Conservation (phyloP, 1,140 invertebrate genomes). For the Lucilia sericata region DNA sequence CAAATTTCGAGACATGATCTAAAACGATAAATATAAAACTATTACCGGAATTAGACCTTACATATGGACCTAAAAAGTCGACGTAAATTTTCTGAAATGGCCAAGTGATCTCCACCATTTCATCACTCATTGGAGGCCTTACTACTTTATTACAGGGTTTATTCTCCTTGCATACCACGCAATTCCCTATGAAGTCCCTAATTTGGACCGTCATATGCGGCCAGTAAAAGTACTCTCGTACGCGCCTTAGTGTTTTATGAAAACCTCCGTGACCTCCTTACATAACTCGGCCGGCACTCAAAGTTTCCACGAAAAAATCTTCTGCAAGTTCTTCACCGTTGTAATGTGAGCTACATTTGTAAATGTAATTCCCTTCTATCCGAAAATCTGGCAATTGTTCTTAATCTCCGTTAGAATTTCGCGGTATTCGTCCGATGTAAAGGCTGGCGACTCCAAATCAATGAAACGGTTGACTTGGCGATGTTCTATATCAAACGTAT, state of each 20-base stretch:
- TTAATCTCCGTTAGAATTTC: too few relatives aligned
- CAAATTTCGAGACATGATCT: slow-evolving; percentile 16
- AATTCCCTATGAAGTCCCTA: too few relatives aligned
- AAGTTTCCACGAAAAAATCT: neutral
- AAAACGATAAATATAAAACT: neutral
- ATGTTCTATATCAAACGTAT: too few relatives aligned
- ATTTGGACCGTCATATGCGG: too few relatives aligned
- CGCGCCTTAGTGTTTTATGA: neutral
- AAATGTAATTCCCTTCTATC: too few relatives aligned
- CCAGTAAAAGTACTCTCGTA: too few relatives aligned
- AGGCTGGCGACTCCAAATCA: neutral
- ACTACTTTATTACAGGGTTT: neutral
- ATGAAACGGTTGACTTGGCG: neutral
- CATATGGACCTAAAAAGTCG: slow-evolving; percentile 26
- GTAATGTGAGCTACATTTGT: too few relatives aligned
- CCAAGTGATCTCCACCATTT: neutral
- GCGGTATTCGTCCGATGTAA: neutral
- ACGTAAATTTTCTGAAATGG: slow-evolving; percentile 15
- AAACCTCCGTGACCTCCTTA: neutral
- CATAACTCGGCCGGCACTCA: neutral
- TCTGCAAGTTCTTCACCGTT: too few relatives aligned
- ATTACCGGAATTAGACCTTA: slow-evolving; percentile 14
- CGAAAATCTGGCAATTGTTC: too few relatives aligned
- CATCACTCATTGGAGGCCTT: neutral
- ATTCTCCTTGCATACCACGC: too few relatives aligned